Evolutionary conservation across 2,113 vertebrate species (phyloP).

Genomic region (Hippocampus barbouri): DNA sequence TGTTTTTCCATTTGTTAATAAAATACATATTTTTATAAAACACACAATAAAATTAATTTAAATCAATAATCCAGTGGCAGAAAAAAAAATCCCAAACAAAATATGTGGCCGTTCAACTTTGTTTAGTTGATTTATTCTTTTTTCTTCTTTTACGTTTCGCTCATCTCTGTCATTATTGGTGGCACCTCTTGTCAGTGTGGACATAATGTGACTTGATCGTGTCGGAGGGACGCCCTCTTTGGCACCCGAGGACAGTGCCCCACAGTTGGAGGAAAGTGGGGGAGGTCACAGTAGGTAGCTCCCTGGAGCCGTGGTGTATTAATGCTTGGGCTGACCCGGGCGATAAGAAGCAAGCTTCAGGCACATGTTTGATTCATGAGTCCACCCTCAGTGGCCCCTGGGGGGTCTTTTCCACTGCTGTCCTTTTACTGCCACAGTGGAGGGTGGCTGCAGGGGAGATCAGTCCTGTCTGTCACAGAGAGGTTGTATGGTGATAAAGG

Average conservation of each 20-base stretch:
- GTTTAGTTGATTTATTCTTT: conserved; percentile 42
- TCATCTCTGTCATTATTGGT: conserved; percentile 38
- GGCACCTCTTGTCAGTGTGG: conserved; percentile 42
- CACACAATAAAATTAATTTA: no score
- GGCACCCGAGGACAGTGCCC: conserved; percentile 64
- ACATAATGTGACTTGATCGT: conserved; percentile 69
- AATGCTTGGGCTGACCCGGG: conserved; percentile 72
- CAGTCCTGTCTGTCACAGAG: conserved; percentile 66
- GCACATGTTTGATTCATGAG: conserved; percentile 78
- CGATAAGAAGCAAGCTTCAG: conserved; percentile 69
- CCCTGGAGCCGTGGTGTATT: conserved; percentile 67
- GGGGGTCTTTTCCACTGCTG: conserved; percentile 67
- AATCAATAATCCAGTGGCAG: no score
- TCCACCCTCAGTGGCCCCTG: conserved; percentile 65
- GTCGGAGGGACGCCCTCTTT: conserved; percentile 61
- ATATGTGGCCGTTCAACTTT: no score
- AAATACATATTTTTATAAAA: no score
- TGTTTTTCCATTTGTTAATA: no score
- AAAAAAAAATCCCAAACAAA: no score
- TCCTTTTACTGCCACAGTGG: conserved; percentile 69
- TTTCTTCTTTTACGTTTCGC: conserved; percentile 36
- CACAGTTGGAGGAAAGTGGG: conserved; percentile 64
- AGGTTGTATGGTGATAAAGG: conserved; percentile 62
- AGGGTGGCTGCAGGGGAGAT: conserved; percentile 62
- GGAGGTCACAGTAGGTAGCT: conserved; percentile 72